phyloP scores from a whole-genome alignment of 1,140 invertebrate species.

The Periplaneta americana region DNA sequence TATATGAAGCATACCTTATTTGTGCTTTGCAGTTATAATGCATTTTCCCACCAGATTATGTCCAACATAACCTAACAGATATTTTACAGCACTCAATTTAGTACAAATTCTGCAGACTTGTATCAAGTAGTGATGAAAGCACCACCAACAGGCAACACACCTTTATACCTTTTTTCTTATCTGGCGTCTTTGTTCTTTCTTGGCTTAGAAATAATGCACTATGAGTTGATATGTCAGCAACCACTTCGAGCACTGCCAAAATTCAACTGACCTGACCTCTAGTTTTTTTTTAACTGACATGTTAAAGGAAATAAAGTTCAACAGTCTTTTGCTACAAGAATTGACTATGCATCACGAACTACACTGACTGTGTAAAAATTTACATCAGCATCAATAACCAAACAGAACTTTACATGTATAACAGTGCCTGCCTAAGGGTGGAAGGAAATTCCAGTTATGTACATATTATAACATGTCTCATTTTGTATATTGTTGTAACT shows the following conservation, averaged over 20 bases:
- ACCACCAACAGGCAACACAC: too few relatives aligned
- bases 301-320: not conserved
- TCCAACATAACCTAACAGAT: not conserved
- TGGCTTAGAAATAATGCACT: not conserved
- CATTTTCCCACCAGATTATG: not conserved
- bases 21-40: not conserved
- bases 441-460: not conserved
- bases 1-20: not conserved
- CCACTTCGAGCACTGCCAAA: not conserved
- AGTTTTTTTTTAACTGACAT: not conserved
- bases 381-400: not conserved
- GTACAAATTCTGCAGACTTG: not conserved
- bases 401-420: not conserved
- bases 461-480: not conserved
- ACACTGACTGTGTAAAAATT: not conserved
- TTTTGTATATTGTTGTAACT: not conserved
- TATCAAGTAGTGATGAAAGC: not conserved
- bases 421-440: not conserved
- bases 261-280: not conserved
- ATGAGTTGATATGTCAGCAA: not conserved
- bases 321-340: not conserved
- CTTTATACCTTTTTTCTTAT: too few relatives aligned
- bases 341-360: not conserved
- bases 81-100: too few relatives aligned
- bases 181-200: too few relatives aligned